These are phyloP conservation scores for Pica pica DNA, from an alignment of 2,113 vertebrate genomes.

Conservation along the genomic window DNA sequence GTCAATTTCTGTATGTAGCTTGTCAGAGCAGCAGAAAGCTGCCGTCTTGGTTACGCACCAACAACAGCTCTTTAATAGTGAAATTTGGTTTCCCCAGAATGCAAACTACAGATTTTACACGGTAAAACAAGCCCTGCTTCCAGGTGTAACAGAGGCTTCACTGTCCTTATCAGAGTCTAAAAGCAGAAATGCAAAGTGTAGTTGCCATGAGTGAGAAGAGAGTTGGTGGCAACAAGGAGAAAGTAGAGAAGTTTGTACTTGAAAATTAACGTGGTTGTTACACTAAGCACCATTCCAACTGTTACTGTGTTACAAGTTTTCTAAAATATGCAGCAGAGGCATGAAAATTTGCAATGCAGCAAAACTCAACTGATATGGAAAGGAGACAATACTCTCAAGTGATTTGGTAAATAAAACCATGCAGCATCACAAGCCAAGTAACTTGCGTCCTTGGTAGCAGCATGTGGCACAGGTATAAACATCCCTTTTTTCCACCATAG, in stretches of 20 bases:
- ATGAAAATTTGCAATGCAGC: background rate
- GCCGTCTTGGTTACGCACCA: background rate
- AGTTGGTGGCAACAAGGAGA: background rate
- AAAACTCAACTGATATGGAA: background rate
- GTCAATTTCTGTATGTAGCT: background rate
- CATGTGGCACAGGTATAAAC: background rate
- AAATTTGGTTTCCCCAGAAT: background rate
- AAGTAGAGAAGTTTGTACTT: background rate
- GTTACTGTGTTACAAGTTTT: background rate
- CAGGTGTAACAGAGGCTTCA: background rate
- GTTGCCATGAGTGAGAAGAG: background rate
- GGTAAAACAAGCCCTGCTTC: background rate
- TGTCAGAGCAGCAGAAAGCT: background rate
- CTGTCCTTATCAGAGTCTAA: background rate
- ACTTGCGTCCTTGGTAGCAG: background rate
- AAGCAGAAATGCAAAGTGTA: background rate
- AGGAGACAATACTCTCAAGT: background rate
- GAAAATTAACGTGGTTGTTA: background rate
- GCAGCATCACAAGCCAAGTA: background rate
- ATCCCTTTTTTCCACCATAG: background rate
- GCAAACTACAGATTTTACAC: background rate
- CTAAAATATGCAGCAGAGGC: background rate
- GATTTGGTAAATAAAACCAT: constrained; percentile 15
- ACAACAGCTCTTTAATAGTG: background rate
- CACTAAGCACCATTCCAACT: background rate